A percentile compares a stretch with the other conserved stretches of the same genome.
Conservation (phyloP, 2,797 vertebrate genomes). For the Macrochelys suwanniensis region DNA sequence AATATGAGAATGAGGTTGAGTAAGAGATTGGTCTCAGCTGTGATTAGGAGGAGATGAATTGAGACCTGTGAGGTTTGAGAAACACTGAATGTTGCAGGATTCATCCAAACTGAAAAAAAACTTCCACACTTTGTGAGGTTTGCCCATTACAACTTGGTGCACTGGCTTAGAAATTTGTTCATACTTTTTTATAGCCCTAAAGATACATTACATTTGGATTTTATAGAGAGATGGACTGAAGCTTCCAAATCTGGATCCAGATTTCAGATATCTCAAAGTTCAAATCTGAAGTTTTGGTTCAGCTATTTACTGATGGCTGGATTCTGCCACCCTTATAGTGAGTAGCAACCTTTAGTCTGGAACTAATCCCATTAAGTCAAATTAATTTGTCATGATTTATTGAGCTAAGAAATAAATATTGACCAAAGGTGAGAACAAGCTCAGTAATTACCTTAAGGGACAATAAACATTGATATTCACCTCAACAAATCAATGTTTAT, state of each 20-base stretch:
- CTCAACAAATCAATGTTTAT: not conserved
- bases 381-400: constrained; percentile 15
- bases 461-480: not conserved
- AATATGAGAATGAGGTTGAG: not conserved
- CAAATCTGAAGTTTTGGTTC: not conserved
- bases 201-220: not conserved
- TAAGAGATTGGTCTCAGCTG: not conserved
- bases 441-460: constrained; percentile 12
- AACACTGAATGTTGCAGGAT: not conserved
- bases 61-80: not conserved
- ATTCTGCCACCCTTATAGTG: not conserved
- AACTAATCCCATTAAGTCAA: not conserved
- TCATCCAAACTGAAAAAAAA: not conserved
- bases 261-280: not conserved
- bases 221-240: not conserved
- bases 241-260: not conserved
- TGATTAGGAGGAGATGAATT: not conserved
- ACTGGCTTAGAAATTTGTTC: not conserved
- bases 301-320: not conserved
- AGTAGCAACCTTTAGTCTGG: constrained; percentile 7
- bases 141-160: not conserved
- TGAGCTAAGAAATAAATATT: constrained; percentile 40
- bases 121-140: not conserved
- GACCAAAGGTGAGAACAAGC: constrained; percentile 26
- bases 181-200: not conserved